phyloP scores from a whole-genome alignment of 92 coral and sea anemone species.

The Scolanthus callimorphus region DNA sequence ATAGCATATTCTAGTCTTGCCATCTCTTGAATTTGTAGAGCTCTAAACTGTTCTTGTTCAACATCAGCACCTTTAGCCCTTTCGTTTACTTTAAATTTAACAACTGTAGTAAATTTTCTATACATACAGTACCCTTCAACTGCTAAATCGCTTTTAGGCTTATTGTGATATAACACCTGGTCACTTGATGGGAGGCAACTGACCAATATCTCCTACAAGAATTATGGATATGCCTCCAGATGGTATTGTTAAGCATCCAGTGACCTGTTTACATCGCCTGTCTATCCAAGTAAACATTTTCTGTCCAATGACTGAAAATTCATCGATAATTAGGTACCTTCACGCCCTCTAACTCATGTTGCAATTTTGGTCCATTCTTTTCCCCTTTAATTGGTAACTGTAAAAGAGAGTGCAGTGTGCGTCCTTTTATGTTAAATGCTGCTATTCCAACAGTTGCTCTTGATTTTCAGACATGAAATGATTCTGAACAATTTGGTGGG shows the following conservation, averaged over 20 bases:
- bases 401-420: constrained; percentile 42
- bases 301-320: constrained; percentile 42
- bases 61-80: constrained; percentile 25
- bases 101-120: constrained; percentile 33
- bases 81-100: constrained; percentile 28
- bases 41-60: constrained; percentile 23
- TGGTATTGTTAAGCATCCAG: constrained; percentile 27
- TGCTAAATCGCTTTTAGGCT: constrained; percentile 34
- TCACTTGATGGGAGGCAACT: constrained; percentile 48
- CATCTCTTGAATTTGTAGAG: constrained; percentile 15
- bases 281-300: constrained; percentile 50
- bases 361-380: constrained; percentile 28
- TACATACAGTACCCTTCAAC: constrained; percentile 40
- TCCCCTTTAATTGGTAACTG: constrained; percentile 39
- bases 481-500: too few relatives aligned
- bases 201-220: constrained; percentile 54
- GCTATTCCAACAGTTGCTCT: too few relatives aligned
- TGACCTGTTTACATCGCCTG: constrained; percentile 46
- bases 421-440: constrained; percentile 37
- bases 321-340: constrained; percentile 48
- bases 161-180: constrained; percentile 32
- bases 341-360: constrained; percentile 20
- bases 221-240: constrained; percentile 55
- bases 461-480: too few relatives aligned
- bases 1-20: too few relatives aligned